Base-by-base conservation (phyloP, 2,888 invertebrate species). In the Agrotis ipsilon region DNA sequence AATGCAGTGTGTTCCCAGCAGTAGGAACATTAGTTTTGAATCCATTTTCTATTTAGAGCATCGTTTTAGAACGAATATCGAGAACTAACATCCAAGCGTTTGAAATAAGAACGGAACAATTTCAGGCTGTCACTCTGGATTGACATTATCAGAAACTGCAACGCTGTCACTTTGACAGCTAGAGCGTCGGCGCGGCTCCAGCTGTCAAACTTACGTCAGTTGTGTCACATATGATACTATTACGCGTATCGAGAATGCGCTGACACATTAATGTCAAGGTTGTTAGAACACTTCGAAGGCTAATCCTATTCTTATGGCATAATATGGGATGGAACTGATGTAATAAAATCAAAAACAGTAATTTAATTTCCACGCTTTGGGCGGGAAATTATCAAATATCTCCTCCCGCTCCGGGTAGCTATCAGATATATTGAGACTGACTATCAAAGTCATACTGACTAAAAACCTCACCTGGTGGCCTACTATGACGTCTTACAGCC, bases 201-300 rank as follows among this genome's bases (percentile, higher is more conserved):
- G 18, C 43, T 45, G 45, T 70, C 51, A 64, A 73, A 70, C 7
- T 21, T n/a, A 70, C 21, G 49, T 63, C 49, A 73, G 16, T 27
- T 45, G 11, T 46, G 11, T 52, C 39, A 58, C 18, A 4, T 60
- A n/a, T n/a, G n/a, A n/a, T n/a, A 9, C 21, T 19, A 9, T 48
- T 11, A n/a, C 4, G 16, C 32, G 24, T 54, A 3, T 27, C 54
- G 9, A 9, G 52, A 52, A 24, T 24, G 7, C 52, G 9, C 3
- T 24, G 52, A 21, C 21, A 9, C 3, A 52, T 16, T 9, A 52
- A 24, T 16, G 24, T 16, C 16, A 52, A 24, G 21, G 21, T 3
- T 24, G 16, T 21, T 16, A 3, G 3, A 24, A 24, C 9, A 18
- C 1, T 9, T 24, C 9, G 24, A 52, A 52, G 7, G 52, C 18